phyloP scores from a whole-genome alignment of 1,140 invertebrate genomes.

The Brachionus manjavacas region DNA sequence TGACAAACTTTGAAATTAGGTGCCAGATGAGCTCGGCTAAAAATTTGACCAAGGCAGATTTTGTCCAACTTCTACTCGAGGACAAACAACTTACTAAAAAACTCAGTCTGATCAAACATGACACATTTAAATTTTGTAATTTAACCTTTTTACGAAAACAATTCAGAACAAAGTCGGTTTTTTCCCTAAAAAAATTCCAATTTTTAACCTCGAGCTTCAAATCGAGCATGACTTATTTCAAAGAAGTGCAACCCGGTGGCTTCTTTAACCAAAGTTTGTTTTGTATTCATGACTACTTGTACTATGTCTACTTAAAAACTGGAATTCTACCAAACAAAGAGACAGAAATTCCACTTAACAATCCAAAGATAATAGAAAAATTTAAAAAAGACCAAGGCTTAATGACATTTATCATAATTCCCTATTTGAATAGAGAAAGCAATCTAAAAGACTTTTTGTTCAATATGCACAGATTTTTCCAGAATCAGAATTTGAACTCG shows the following conservation, averaged over 20 bases:
- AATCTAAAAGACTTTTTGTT: conserved; percentile 30
- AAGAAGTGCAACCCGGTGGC: not conserved
- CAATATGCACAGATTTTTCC: conserved; percentile 22
- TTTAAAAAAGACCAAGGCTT: not conserved
- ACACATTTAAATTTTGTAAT: conserved; percentile 7
- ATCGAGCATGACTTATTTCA: not conserved
- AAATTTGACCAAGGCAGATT: not conserved
- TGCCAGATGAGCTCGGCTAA: not conserved
- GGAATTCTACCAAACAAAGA: not conserved
- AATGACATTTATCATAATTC: conserved; percentile 5
- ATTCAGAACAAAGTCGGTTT: not conserved
- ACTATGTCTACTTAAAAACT: not conserved
- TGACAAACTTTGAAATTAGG: not conserved
- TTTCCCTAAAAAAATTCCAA: not conserved
- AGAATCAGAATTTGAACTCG: not conserved
- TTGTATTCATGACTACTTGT: not conserved
- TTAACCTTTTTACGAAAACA: not conserved
- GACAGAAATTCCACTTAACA: not conserved
- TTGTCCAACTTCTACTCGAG: not conserved
- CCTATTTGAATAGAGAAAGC: not conserved
- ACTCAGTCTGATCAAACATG: not conserved
- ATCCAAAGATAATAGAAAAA: not conserved
- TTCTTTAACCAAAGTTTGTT: not conserved
- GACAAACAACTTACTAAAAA: not conserved
- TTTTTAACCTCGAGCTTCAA: not conserved